Base-by-base conservation (phyloP, 2,113 vertebrate species). In the Australoheros scitulus region DNA sequence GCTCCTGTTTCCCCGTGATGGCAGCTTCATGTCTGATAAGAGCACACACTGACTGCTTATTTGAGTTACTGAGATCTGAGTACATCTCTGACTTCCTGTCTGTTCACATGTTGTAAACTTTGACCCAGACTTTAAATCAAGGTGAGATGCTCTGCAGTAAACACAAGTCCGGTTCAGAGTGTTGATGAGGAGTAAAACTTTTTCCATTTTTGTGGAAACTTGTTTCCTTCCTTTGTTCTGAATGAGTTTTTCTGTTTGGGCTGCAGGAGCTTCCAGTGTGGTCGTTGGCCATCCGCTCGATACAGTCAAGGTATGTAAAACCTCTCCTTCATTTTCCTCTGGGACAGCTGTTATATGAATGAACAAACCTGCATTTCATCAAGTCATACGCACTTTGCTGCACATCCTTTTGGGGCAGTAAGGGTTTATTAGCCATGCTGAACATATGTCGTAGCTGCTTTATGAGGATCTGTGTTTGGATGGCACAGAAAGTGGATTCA, bases 211-310 rank as follows among this genome's bases (percentile, higher is more conserved):
- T 72, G 64, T 52, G 36, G 22, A 0, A 32, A 32, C 22, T 47
- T 20, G 8, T 20, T 47, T 83, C n/a, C 65, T 61, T 32, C 2
- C 14, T 15, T 17, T n/a, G 1, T 14, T n/a, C 5, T 3, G 24
- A 52, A 18, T 5, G 61, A 61, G 14, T 58, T 22, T 79, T 17
- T 74, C 13, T 72, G 2, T 36, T 74, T 22, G 58, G 34, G 11
- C 77, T 85, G 47, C 85, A 96, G 96, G 96, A 86, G 95, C 95
- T 1, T 94, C 93, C 92, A 96, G 96, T 79, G 95, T 96, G 80
- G 89, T 96, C 1, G 94, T 96, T 2, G 96, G 96, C n/a, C 96
- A 96, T 76, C 96, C 96, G 0, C 88, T 96, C 84, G 96, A 96
- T 91, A 96, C 96, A 4, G 96, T 96, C 3, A 96, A 96, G 94